Conservation (phyloP, 2,888 invertebrate genomes). For the Dolomedes plantarius region DNA sequence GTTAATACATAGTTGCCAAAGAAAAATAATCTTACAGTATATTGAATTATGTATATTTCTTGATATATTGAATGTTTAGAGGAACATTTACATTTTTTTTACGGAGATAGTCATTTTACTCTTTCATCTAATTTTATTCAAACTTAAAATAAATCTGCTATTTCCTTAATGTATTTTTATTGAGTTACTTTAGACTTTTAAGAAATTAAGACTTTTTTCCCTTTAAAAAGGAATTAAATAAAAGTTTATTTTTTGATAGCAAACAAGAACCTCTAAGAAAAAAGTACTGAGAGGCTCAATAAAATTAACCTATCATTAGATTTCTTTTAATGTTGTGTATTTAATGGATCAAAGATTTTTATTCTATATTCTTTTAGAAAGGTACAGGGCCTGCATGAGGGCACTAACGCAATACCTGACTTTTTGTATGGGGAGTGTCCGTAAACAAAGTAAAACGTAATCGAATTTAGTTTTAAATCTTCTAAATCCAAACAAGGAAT, state of each 20-base stretch:
- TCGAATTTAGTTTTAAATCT: neutral
- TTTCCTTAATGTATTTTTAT: neutral
- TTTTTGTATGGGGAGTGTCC: neutral
- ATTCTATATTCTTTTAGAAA: neutral
- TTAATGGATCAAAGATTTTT: neutral
- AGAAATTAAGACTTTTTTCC: neutral
- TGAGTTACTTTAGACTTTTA: neutral
- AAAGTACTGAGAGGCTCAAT: neutral
- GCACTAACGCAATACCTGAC: neutral
- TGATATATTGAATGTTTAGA: no score
- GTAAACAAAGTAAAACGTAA: neutral
- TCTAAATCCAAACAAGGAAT: no score
- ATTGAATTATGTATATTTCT: no score
- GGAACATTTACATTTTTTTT: neutral
- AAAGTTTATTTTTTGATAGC: neutral
- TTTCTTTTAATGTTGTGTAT: neutral
- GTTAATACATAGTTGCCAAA: no score
- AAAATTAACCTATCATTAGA: neutral
- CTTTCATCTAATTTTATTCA: neutral
- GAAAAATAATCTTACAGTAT: no score
- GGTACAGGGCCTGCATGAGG: neutral
- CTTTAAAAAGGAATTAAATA: neutral
- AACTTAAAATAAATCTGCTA: neutral
- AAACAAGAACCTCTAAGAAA: neutral
- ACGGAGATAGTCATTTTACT: neutral